Conservation (phyloP, 1,140 invertebrate genomes). For the Capitella teleta region DNA sequence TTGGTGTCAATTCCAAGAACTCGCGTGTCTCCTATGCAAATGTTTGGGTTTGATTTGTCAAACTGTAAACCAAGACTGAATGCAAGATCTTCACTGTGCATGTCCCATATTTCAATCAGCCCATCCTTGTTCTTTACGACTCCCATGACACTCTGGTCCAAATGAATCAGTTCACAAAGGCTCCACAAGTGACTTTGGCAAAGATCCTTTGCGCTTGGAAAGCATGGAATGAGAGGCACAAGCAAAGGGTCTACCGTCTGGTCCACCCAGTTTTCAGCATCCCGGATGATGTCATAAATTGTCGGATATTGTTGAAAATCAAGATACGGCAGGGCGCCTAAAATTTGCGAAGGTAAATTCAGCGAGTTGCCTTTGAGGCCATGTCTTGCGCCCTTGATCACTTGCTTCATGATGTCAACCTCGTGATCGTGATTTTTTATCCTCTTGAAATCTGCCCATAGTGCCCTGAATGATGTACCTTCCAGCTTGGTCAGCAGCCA, state of each 20-base stretch:
- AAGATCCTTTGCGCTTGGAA: not conserved
- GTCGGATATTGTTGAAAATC: not conserved
- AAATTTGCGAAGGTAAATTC: not conserved
- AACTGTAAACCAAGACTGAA: not conserved
- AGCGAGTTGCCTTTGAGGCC: not conserved
- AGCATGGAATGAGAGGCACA: not conserved
- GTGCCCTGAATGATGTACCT: not conserved
- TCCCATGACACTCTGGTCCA: not conserved
- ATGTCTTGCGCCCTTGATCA: not conserved
- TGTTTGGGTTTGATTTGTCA: not conserved
- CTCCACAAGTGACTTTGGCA: constrained; percentile 2
- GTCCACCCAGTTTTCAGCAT: not conserved
- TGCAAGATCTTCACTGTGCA: not conserved
- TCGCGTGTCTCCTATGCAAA: not conserved
- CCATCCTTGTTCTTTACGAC: constrained; percentile 6
- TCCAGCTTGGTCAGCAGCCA: constrained; percentile 4
- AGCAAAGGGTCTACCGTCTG: not conserved
- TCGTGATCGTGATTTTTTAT: not conserved
- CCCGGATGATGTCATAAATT: not conserved
- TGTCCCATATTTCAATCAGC: not conserved
- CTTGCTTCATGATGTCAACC: not conserved
- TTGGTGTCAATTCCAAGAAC: not conserved
- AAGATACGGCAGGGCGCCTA: not conserved
- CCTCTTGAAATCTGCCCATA: not conserved
- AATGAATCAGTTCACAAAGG: not conserved